Conservation (phyloP, 2,797 vertebrate genomes). For the Premnoplex brunnescens region DNA sequence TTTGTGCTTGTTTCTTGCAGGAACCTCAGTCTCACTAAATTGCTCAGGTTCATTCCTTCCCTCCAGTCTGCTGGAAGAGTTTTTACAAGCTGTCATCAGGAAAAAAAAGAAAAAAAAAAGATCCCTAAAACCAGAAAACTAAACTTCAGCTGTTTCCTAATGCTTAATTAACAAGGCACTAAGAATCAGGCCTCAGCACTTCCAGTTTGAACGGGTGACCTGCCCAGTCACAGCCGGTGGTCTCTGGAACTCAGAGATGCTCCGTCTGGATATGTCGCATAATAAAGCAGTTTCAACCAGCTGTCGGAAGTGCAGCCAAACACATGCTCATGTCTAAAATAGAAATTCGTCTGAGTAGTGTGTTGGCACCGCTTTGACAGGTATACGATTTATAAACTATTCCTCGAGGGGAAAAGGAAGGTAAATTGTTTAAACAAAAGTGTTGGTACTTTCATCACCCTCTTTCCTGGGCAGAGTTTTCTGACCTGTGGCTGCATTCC, state of each 20-base stretch:
- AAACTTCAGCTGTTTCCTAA: neutral
- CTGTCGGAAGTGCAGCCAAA: neutral
- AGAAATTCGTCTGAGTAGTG: neutral
- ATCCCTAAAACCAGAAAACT: rapidly evolving
- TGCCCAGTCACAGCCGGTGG: neutral
- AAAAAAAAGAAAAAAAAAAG: neutral
- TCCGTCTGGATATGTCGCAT: neutral
- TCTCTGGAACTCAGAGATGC: neutral
- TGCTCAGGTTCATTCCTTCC: neutral
- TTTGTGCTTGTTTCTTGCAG: neutral
- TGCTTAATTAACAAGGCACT: neutral
- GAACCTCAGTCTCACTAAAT: neutral
- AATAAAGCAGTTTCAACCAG: neutral
- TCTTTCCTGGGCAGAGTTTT: neutral
- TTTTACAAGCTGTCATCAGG: neutral
- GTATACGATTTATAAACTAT: conserved; percentile 8
- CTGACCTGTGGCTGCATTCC: neutral
- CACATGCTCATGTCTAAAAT: conserved; percentile 29
- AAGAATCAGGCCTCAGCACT: neutral
- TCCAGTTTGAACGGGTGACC: neutral
- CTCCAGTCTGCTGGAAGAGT: neutral
- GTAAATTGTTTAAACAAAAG: conserved; percentile 27
- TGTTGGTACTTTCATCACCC: conserved; percentile 13
- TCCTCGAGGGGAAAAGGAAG: conserved; percentile 1
- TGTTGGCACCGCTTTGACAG: neutral